Evolutionary conservation across 2,888 invertebrate genomes (phyloP).

Genomic region (Machimus rusticus): DNA sequence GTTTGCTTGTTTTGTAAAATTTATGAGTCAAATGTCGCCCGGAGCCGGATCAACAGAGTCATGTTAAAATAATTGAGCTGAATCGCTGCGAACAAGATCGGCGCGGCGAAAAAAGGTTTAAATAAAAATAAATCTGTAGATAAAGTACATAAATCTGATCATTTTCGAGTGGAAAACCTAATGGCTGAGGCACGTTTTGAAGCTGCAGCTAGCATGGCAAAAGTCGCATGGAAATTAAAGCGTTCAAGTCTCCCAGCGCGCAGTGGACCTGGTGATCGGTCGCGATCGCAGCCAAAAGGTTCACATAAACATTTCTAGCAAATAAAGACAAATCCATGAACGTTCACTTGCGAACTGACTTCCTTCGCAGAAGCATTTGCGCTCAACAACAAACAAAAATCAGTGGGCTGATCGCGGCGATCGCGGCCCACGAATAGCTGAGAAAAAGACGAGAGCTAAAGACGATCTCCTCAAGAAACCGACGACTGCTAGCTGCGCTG

Average conservation of each 20-base stretch:
- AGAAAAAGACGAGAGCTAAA: neutral
- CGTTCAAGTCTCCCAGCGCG: neutral
- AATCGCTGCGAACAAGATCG: neutral
- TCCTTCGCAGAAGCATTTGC: neutral
- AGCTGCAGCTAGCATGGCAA: neutral
- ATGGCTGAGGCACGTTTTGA: slow-evolving; percentile 18
- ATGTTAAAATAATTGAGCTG: slow-evolving; percentile 27
- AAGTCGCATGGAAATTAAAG: slow-evolving; percentile 8
- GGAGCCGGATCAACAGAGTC: neutral
- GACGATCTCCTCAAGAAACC: neutral
- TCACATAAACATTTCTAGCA: neutral
- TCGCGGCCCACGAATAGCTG: neutral
- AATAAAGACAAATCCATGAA: neutral
- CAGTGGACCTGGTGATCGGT: neutral
- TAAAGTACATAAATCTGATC: slow-evolving; percentile 11
- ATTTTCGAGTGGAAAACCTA: slow-evolving; percentile 12
- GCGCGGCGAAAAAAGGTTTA: neutral
- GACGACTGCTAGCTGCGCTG: neutral
- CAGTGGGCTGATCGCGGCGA: neutral
- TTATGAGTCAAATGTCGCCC: slow-evolving; percentile 16
- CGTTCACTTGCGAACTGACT: neutral
- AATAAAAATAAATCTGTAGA: slow-evolving; percentile 1
- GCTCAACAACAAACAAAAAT: neutral
- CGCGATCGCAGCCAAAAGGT: neutral
- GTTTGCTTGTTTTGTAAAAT: slow-evolving; percentile 26